Percentiles rank a stretch among this genome's conserved stretches.
phyloP scores from a whole-genome alignment of 2,888 invertebrate genomes.

The Pantelozetes paolii region DNA sequence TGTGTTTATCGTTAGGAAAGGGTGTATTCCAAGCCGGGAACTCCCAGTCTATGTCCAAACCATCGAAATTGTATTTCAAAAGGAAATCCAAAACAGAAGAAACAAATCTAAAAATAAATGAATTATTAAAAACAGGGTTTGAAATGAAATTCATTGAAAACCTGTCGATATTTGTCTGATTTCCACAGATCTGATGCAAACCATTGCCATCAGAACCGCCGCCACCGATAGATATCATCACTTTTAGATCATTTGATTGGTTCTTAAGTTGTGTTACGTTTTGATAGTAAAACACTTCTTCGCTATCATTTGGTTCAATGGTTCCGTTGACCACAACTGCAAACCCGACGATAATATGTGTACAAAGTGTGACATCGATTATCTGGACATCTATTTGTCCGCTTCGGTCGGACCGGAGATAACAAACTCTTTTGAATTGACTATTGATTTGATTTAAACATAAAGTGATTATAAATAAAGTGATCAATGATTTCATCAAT shows the following conservation, averaged over 20 bases:
- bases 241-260: constrained; percentile 61
- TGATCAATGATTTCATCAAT: background rate
- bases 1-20: constrained; percentile 55
- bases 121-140: background rate
- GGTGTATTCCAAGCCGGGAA: constrained; percentile 65
- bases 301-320: constrained; percentile 52
- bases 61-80: constrained; percentile 49
- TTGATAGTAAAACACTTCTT: constrained; percentile 4
- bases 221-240: constrained; percentile 61
- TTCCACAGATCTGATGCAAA: constrained; percentile 18
- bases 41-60: constrained; percentile 58
- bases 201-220: constrained; percentile 44
- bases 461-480: background rate
- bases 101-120: constrained; percentile 48
- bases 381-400: background rate
- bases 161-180: constrained; percentile 6
- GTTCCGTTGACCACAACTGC: constrained; percentile 62
- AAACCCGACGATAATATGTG: constrained; percentile 76
- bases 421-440: constrained; percentile 39
- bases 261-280: constrained; percentile 41
- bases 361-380: constrained; percentile 70
- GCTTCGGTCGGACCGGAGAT: constrained; percentile 22
- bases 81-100: constrained; percentile 47
- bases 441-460: constrained; percentile 21
- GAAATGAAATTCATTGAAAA: background rate